These are phyloP conservation scores for Apamea anceps DNA, from an alignment of 2,888 invertebrate genomes.

Conservation along the genomic window DNA sequence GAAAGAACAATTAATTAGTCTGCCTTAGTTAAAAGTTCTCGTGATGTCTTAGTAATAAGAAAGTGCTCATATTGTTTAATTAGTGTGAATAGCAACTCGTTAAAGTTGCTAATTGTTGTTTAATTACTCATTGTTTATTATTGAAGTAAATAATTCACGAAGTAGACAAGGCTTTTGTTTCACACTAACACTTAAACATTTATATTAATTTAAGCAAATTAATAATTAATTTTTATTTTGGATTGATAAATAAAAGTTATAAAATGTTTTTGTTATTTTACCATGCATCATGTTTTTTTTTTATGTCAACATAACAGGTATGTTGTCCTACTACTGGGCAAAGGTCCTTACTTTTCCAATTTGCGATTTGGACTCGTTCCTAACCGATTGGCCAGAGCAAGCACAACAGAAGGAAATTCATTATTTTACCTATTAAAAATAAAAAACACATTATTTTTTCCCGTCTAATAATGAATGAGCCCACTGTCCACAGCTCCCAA, in stretches of 20 bases:
- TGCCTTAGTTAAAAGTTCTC: constrained; percentile 8
- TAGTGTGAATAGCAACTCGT: constrained; percentile 19
- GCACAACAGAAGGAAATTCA: too few relatives aligned
- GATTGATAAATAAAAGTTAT: background rate
- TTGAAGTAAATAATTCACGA: background rate
- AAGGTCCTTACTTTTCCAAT: too few relatives aligned
- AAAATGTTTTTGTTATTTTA: background rate
- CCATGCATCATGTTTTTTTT: background rate
- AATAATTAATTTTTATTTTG: background rate
- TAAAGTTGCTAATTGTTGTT: constrained; percentile 2
- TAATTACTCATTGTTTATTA: constrained; percentile 42
- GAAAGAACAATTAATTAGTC: background rate
- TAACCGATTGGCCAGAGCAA: too few relatives aligned
- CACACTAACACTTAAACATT: background rate
- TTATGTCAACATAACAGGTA: too few relatives aligned
- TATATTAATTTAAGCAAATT: background rate
- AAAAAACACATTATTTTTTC: background rate
- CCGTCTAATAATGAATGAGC: background rate
- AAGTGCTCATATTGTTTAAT: constrained; percentile 32
- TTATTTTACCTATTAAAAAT: background rate
- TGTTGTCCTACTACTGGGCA: too few relatives aligned
- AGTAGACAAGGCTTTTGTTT: background rate
- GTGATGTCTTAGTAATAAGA: constrained; percentile 9
- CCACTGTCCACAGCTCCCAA: constrained; percentile 58
- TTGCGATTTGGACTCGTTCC: too few relatives aligned